Conservation (phyloP, 2,888 invertebrate species). For the Phragmatobia fuliginosa region DNA sequence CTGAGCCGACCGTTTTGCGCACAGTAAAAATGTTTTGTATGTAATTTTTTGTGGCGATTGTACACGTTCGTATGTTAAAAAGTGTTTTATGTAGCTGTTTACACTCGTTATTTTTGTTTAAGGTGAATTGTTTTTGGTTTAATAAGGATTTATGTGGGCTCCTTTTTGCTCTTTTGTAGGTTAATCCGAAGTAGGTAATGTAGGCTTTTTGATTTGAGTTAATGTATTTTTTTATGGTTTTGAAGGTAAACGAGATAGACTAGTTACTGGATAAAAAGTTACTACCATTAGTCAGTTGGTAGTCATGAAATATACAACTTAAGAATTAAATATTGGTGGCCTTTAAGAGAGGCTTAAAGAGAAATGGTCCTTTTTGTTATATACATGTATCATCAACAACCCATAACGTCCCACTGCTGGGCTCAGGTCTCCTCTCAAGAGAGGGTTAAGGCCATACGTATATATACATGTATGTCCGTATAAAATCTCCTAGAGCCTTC, state of each 20-base stretch:
- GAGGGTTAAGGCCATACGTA: too few relatives aligned
- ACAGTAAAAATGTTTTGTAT: conserved; percentile 42
- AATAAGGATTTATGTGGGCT: conserved; percentile 36
- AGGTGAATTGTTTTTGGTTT: conserved; percentile 47
- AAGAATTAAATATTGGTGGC: neutral
- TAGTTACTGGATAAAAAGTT: too few relatives aligned
- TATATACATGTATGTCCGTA: too few relatives aligned
- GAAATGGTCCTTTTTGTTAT: too few relatives aligned
- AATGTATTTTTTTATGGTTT: neutral
- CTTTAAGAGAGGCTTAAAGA: too few relatives aligned
- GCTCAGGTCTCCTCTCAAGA: too few relatives aligned
- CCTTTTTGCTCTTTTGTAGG: conserved; percentile 14
- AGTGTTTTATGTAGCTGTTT: conserved; percentile 60
- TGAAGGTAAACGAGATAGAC: neutral
- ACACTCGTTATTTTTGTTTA: conserved; percentile 49
- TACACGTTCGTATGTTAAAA: conserved; percentile 40
- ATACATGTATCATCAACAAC: too few relatives aligned
- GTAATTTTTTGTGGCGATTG: conserved; percentile 49
- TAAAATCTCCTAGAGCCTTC: neutral
- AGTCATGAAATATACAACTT: too few relatives aligned
- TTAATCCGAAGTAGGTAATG: neutral
- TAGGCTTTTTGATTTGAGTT: neutral
- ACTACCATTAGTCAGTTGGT: too few relatives aligned
- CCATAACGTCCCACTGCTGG: too few relatives aligned
- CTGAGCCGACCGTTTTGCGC: conserved; percentile 41